Evolutionary conservation across 2,888 invertebrate species (phyloP).

Genomic region (Calliopum simillimum): DNA sequence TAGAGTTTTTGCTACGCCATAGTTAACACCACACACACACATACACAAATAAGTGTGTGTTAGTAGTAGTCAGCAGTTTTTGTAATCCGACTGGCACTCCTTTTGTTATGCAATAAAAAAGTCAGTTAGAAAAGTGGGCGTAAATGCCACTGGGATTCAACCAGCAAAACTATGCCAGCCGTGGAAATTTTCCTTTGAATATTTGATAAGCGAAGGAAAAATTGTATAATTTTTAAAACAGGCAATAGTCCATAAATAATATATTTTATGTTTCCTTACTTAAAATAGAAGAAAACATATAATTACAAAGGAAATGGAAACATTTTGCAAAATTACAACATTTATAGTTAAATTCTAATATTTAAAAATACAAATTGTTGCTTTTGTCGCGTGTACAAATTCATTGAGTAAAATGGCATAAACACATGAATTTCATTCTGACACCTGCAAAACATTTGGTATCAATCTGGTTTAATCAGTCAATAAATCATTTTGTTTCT

Average conservation of each 20-base stretch:
- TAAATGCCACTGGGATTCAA: neutral
- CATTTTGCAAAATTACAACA: no score
- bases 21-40: neutral
- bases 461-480: no score
- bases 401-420: no score
- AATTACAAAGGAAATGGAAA: no score
- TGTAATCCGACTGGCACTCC: neutral
- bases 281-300: no score
- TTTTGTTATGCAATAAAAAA: constrained; percentile 10
- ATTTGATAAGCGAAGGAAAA: neutral
- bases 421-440: no score
- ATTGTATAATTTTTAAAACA: neutral
- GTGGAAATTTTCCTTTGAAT: neutral
- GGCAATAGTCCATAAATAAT: neutral
- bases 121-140: neutral
- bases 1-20: neutral
- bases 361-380: no score
- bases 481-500: no score
- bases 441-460: no score
- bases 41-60: neutral
- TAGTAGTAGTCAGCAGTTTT: neutral
- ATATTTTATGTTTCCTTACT: no score
- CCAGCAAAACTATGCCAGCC: neutral
- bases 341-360: no score
- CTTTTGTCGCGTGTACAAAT: no score